Evolutionary conservation across 2,888 invertebrate genomes (phyloP).

Genomic region (Melanostoma scalare): DNA sequence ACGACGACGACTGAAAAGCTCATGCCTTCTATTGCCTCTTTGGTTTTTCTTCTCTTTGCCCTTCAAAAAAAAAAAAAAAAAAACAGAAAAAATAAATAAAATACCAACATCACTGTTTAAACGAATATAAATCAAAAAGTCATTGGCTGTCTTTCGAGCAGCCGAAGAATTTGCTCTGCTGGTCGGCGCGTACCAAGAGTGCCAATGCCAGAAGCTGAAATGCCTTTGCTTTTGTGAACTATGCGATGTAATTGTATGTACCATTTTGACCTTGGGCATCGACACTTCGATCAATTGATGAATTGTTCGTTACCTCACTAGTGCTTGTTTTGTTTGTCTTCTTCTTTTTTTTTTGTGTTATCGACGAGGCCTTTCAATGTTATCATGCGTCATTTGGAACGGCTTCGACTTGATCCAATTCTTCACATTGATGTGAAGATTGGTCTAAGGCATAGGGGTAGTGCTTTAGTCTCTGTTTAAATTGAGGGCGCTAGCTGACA

Average conservation of each 20-base stretch:
- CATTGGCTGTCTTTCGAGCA: constrained; percentile 31
- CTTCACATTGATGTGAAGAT: constrained; percentile 36
- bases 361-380: not conserved
- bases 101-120: not conserved
- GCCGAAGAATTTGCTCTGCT: constrained; percentile 45
- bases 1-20: not conserved
- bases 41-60: constrained; percentile 5
- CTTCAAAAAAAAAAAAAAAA: too few species aligned
- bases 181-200: not conserved
- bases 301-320: constrained; percentile 22
- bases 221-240: constrained; percentile 34
- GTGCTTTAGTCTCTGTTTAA: not conserved
- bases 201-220: constrained; percentile 54
- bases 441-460: not conserved
- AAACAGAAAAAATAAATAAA: constrained; percentile 5
- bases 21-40: constrained; percentile 6
- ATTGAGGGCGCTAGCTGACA: constrained; percentile 34
- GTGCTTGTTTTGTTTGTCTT: not conserved
- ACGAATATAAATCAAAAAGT: constrained; percentile 6
- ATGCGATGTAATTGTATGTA: constrained; percentile 16
- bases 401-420: constrained; percentile 49
- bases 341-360: constrained; percentile 12
- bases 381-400: constrained; percentile 34
- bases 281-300: constrained; percentile 42
- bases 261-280: constrained; percentile 52